phyloP scores from a whole-genome alignment of 2,113 vertebrate species.

The Mugil cephalus region DNA sequence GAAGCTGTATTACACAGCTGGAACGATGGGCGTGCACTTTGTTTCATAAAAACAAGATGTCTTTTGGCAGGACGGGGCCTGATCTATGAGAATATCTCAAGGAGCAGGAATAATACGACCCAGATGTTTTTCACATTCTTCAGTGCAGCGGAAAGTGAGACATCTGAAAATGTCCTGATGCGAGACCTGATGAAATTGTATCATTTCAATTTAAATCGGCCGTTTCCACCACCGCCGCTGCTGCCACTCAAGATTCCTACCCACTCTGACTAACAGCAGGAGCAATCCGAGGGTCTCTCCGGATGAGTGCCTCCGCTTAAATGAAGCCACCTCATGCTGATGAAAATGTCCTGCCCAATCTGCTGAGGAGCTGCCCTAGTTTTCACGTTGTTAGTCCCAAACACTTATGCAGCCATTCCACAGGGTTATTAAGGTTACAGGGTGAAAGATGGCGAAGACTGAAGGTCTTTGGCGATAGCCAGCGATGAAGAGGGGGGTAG shows the following conservation, averaged over 20 bases:
- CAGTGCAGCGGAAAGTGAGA: background rate
- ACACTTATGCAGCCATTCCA: conserved; percentile 21
- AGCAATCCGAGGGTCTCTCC: conserved; percentile 56
- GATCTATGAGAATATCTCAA: conserved; percentile 38
- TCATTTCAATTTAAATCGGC: conserved; percentile 15
- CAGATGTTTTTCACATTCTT: conserved; percentile 52
- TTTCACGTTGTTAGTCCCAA: conserved; percentile 52
- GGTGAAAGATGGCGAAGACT: conserved; percentile 8
- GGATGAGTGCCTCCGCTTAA: conserved; percentile 56
- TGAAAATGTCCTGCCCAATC: conserved; percentile 69
- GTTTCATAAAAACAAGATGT: conserved; percentile 30
- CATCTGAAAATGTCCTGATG: conserved; percentile 12
- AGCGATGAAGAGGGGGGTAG: background rate
- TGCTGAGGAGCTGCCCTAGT: conserved; percentile 67
- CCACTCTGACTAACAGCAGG: conserved; percentile 31
- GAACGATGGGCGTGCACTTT: conserved; percentile 14
- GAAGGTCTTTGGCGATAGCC: conserved; percentile 12
- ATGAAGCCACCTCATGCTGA: conserved; percentile 66
- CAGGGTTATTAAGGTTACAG: conserved; percentile 29
- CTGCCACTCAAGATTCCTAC: conserved; percentile 17
- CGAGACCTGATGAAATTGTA: background rate
- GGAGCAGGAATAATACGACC: conserved; percentile 34
- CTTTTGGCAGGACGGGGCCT: conserved; percentile 40
- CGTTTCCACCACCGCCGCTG: background rate
- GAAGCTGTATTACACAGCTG: conserved; percentile 32